These are phyloP conservation scores for Platypus cylindrus DNA, from an alignment of 2,888 invertebrate genomes.

Conservation along the genomic window DNA sequence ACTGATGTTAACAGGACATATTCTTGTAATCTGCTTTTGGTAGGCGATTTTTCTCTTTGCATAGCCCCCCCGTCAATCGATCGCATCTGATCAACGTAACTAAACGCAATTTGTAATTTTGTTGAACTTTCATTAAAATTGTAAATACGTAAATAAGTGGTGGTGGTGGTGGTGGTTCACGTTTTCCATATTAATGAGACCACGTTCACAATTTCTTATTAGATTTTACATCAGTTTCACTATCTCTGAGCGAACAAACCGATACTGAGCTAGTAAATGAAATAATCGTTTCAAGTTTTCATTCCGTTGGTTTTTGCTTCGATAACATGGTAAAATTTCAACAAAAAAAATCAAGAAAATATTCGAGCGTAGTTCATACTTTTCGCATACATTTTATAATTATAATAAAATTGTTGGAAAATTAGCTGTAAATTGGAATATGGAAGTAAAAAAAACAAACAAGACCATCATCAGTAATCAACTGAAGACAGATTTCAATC, in stretches of 20 bases:
- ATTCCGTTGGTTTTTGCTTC: too few species aligned
- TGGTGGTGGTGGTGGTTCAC: too few species aligned
- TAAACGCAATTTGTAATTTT: constrained; percentile 4
- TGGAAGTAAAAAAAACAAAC: constrained; percentile 12
- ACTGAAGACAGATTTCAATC: constrained; percentile 13
- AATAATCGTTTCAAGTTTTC: too few species aligned
- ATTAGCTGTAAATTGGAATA: constrained; percentile 16
- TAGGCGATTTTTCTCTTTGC: constrained; percentile 1
- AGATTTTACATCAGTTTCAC: too few species aligned
- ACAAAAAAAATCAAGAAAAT: too few species aligned
- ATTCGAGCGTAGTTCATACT: too few species aligned
- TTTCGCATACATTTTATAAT: too few species aligned
- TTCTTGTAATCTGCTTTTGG: constrained; percentile 3
- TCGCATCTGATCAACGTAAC: constrained; percentile 1
- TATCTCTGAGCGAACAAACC: too few species aligned
- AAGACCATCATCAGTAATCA: constrained; percentile 7
- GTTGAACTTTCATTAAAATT: constrained; percentile 3
- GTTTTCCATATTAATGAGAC: too few species aligned
- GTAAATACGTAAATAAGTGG: constrained; percentile 3
- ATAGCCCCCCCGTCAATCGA: not conserved
- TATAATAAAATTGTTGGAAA: constrained; percentile 13
- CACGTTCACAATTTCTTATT: too few species aligned
- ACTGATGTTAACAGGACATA: constrained; percentile 6
- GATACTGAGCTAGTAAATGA: too few species aligned
- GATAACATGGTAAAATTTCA: too few species aligned